A percentile compares a stretch with the other conserved stretches of the same genome.
These are phyloP conservation scores for Ibycter americanus DNA, from an alignment of 2,797 vertebrate genomes.

Conservation along the genomic window DNA sequence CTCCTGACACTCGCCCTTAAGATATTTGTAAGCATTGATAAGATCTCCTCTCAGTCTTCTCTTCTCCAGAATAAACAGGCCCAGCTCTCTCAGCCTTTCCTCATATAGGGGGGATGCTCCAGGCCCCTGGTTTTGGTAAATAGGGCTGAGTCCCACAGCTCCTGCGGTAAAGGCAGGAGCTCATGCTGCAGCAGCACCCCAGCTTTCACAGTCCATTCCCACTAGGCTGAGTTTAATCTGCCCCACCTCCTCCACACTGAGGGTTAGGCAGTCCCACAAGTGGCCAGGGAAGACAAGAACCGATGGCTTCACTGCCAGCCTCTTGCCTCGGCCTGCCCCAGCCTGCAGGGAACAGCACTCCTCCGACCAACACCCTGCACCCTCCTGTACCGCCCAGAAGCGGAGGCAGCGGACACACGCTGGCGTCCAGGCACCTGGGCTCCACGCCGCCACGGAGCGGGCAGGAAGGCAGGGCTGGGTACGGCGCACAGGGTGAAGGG, in stretches of 20 bases:
- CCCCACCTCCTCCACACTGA: neutral
- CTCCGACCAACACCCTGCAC: neutral
- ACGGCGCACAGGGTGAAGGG: neutral
- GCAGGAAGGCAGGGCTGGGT: neutral
- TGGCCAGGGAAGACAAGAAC: neutral
- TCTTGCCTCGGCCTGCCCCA: neutral
- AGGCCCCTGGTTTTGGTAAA: neutral
- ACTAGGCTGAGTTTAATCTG: neutral
- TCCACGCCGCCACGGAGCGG: accelerated
- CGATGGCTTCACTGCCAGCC: neutral
- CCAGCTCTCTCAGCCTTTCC: too few relatives aligned
- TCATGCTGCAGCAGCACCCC: neutral
- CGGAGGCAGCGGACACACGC: neutral
- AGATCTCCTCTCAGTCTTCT: too few relatives aligned
- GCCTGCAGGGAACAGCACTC: neutral
- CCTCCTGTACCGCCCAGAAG: neutral
- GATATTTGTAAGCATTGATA: too few relatives aligned
- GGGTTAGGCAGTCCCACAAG: neutral
- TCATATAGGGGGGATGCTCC: too few relatives aligned
- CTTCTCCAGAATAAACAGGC: too few relatives aligned
- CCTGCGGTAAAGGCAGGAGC: neutral
- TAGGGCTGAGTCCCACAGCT: neutral
- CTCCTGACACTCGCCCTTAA: too few relatives aligned
- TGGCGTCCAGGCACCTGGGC: neutral
- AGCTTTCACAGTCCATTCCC: neutral